Conservation (phyloP, 1,140 invertebrate species). For the Drosophila pruinosa region DNA sequence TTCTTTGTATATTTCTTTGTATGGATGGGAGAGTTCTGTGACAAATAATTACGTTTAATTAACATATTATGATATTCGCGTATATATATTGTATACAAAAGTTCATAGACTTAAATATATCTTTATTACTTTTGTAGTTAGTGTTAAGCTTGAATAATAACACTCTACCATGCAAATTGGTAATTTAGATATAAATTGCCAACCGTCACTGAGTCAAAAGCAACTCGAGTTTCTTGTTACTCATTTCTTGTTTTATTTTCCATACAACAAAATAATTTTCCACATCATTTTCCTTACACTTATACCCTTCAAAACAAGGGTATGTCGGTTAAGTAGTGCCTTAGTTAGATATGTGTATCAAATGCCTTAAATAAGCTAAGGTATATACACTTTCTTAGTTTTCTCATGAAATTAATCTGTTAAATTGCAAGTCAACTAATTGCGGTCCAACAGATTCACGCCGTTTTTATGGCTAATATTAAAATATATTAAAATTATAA, state of each 20-base stretch:
- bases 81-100: constrained; percentile 25
- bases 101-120: constrained; percentile 15
- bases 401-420: constrained; percentile 9
- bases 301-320: neutral
- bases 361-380: neutral
- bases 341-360: too few relatives aligned
- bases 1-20: too few relatives aligned
- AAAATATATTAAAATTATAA: constrained; percentile 23
- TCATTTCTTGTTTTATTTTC: constrained; percentile 16
- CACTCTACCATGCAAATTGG: constrained; percentile 60
- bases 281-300: constrained; percentile 20
- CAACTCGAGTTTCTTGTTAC: constrained; percentile 14
- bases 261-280: constrained; percentile 21
- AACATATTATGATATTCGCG: constrained; percentile 1
- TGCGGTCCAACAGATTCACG: neutral
- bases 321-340: neutral
- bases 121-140: constrained; percentile 15
- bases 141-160: constrained; percentile 47
- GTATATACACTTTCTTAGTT: neutral
- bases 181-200: constrained; percentile 63
- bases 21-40: neutral
- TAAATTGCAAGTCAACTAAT: constrained; percentile 6
- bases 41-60: neutral
- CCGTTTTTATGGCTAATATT: constrained; percentile 1
- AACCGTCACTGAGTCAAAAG: constrained; percentile 52